A percentile compares a stretch with the other conserved stretches of the same genome.
Conservation (phyloP, 2,888 invertebrate genomes). For the Zaprionus bogoriensis region DNA sequence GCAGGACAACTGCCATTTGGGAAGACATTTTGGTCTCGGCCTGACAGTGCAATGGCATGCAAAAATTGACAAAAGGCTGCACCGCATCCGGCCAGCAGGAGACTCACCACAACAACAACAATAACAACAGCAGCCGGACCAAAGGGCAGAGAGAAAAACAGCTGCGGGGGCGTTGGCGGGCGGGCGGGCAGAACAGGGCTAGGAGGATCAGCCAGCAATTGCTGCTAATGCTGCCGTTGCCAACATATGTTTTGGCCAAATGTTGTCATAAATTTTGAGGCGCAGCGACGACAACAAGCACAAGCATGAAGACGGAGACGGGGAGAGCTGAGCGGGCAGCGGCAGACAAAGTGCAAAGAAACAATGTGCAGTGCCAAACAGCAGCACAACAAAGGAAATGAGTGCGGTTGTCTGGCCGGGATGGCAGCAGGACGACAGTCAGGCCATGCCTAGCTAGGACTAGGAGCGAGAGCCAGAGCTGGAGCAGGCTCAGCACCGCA, state of each 20-base stretch:
- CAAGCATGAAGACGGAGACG: not conserved
- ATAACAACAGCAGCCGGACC: too few species aligned
- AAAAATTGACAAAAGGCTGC: not conserved
- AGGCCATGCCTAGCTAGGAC: not conserved
- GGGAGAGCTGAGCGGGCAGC: not conserved
- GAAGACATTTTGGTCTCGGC: not conserved
- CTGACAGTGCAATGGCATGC: not conserved
- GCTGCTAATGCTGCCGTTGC: slow-evolving; percentile 69
- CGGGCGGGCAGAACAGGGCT: not conserved
- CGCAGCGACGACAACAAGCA: slow-evolving; percentile 56
- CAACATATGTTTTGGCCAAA: slow-evolving; percentile 78
- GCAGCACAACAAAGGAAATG: slow-evolving; percentile 53
- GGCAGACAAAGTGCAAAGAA: slow-evolving; percentile 60
- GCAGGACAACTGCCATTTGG: not conserved
- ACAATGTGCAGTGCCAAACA: slow-evolving; percentile 73
- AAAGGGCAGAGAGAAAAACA: not conserved
- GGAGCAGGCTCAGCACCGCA: slow-evolving; percentile 11
- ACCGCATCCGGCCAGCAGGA: slow-evolving; percentile 1
- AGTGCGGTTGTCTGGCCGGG: slow-evolving; percentile 59
- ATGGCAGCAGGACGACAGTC: not conserved
- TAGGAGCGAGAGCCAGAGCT: slow-evolving; percentile 8
- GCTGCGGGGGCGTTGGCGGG: not conserved
- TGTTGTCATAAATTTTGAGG: slow-evolving; percentile 76
- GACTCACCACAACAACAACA: too few species aligned
- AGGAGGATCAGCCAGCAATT: slow-evolving; percentile 41